Evolutionary conservation across 2,888 invertebrate species (phyloP), one percentile per base, ranked within the genome.

Genomic region (Lymantria monacha): DNA sequence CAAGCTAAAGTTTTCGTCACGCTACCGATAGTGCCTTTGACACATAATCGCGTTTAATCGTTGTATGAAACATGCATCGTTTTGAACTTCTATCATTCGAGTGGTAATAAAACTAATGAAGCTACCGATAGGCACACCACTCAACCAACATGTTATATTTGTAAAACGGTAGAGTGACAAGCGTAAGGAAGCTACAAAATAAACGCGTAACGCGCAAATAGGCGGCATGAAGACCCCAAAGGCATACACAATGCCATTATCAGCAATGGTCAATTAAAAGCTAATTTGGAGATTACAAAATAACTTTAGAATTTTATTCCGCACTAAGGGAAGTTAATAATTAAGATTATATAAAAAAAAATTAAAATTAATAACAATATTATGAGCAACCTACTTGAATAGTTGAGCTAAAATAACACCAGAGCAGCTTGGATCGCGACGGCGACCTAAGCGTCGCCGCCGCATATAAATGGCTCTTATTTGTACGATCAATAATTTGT

Each of bases 311-410:
- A 81, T 80, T 82, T 80, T 68, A 81, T 77, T 83, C 82, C 81
- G 69, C 79, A 73, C 71, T 76, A 75, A 75, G 73, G 76, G 79
- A 80, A 76, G 55, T 61, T 63, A 73, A 71, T 70, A 72, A 72
- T 70, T 72, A 79, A 76, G 72, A 76, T 73, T 75, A 76, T 74
- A 22, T 22, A 22, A 3, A 76, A 77, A 79, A 73, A 79, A 76
- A 83, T 77, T 78, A 81, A 84, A 85, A 85, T 79, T 83, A 86
- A 88, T 81, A 89, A 89, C 87, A 88, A 88, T 63, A 53, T 76
- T 83, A 87, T 88, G 90, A 90, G 89, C 89, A 90, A 85, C 87
- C 85, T 86, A 88, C 75, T 82, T 81, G 81, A 84, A 85, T 87
- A 87, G 88, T 89, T 89, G 90, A 90, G 90, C 90, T 88, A 84